phyloP scores from a whole-genome alignment of 2,113 vertebrate species.

The Pao palembangensis region DNA sequence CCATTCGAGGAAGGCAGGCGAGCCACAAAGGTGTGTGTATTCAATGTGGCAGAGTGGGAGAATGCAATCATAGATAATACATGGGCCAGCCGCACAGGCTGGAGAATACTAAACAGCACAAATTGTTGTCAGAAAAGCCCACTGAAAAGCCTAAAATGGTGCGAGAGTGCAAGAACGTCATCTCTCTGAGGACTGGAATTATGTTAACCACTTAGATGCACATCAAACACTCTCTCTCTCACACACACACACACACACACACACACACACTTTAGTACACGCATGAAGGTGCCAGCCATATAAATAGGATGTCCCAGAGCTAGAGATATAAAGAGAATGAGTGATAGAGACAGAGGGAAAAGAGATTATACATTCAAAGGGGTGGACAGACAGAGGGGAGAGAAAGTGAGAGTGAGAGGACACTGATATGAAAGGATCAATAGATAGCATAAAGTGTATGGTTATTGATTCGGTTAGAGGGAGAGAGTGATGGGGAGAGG shows the following conservation, averaged over 20 bases:
- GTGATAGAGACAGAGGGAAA: slow-evolving; percentile 32
- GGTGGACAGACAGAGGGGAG: slow-evolving; percentile 13
- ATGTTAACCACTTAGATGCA: slow-evolving; percentile 66
- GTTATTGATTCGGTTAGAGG: slow-evolving; percentile 59
- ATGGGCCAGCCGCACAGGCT: slow-evolving; percentile 43
- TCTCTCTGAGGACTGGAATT: slow-evolving; percentile 59
- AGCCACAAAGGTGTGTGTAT: slow-evolving; percentile 38
- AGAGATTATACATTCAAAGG: slow-evolving; percentile 53
- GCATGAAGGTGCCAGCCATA: slow-evolving; percentile 54
- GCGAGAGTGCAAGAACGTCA: slow-evolving; percentile 42
- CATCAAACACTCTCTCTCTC: slow-evolving; percentile 52
- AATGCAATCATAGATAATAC: slow-evolving; percentile 53
- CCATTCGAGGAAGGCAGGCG: slow-evolving; percentile 39
- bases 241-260: slow-evolving; percentile 23
- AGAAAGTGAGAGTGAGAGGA: slow-evolving; percentile 32
- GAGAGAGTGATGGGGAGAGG: slow-evolving; percentile 14
- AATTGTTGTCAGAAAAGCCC: slow-evolving; percentile 48
- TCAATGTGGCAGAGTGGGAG: slow-evolving; percentile 35
- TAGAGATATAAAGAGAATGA: slow-evolving; percentile 51
- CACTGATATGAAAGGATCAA: slow-evolving; percentile 62
- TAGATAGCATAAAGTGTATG: slow-evolving; percentile 71
- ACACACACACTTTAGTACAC: slow-evolving; percentile 33
- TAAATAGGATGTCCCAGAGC: slow-evolving; percentile 64
- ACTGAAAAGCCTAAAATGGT: slow-evolving; percentile 51
- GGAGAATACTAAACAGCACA: slow-evolving; percentile 58